These are phyloP conservation scores for Cephus nigrinus DNA, from an alignment of 2,888 invertebrate species.

Conservation along the genomic window DNA sequence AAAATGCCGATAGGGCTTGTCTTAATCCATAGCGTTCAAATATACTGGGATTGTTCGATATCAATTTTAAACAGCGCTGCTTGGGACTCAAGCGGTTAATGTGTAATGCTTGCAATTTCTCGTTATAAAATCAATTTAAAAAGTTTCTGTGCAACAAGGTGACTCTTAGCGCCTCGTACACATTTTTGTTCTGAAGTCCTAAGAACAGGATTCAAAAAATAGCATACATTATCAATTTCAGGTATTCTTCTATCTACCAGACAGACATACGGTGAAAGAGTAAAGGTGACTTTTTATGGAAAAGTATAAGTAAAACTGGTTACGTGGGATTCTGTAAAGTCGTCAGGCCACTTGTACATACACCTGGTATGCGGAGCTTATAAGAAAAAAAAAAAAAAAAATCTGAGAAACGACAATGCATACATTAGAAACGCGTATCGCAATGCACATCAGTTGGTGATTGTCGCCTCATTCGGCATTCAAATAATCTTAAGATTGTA, in stretches of 20 bases:
- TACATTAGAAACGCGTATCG: neutral
- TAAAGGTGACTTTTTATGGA: neutral
- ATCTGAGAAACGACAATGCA: neutral
- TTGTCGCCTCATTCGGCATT: neutral
- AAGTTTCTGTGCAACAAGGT: neutral
- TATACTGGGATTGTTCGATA: no score
- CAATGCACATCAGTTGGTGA: neutral
- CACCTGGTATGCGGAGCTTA: neutral
- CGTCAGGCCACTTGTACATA: neutral
- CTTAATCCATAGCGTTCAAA: no score
- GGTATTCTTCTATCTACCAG: neutral
- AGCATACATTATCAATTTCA: neutral
- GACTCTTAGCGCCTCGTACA: neutral
- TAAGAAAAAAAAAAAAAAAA: neutral
- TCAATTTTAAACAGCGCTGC: no score
- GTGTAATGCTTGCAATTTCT: neutral
- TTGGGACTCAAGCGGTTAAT: no score
- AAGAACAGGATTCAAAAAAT: neutral
- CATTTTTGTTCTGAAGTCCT: neutral
- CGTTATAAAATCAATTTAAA: neutral
- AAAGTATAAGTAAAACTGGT: neutral
- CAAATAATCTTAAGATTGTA: neutral
- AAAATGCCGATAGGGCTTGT: no score
- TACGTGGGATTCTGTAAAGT: neutral
- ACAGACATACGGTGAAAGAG: neutral